Conservation (phyloP, 2,888 invertebrate genomes). For the Neoascia interrupta region DNA sequence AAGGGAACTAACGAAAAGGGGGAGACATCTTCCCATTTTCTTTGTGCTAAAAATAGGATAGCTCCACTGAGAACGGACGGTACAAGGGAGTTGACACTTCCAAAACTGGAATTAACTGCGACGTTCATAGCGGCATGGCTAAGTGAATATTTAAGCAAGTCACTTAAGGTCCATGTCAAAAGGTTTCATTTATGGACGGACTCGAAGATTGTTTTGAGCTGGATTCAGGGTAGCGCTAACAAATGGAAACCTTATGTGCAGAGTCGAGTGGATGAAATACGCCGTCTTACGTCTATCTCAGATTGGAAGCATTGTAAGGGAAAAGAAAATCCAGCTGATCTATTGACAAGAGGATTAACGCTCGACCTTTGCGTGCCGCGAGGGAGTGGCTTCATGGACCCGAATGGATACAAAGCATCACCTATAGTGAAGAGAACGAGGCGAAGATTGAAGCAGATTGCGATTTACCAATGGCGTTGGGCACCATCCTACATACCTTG, state of each 20-base stretch:
- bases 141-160: background rate
- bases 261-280: background rate
- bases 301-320: background rate
- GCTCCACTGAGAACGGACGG: constrained; percentile 18
- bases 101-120: constrained; percentile 4
- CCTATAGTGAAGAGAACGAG: background rate
- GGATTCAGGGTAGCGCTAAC: background rate
- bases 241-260: background rate
- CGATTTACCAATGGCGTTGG: background rate
- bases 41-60: constrained; percentile 18
- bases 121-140: background rate
- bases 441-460: background rate
- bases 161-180: background rate
- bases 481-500: background rate
- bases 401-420: constrained; percentile 1
- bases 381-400: background rate
- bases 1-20: background rate
- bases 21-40: background rate
- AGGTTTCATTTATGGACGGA: background rate
- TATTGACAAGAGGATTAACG: background rate
- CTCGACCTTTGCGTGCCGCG: background rate
- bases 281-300: background rate
- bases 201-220: background rate
- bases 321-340: background rate
- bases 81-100: background rate